phyloP scores from a whole-genome alignment of 2,888 invertebrate genomes.

The Nomada lathburiana region DNA sequence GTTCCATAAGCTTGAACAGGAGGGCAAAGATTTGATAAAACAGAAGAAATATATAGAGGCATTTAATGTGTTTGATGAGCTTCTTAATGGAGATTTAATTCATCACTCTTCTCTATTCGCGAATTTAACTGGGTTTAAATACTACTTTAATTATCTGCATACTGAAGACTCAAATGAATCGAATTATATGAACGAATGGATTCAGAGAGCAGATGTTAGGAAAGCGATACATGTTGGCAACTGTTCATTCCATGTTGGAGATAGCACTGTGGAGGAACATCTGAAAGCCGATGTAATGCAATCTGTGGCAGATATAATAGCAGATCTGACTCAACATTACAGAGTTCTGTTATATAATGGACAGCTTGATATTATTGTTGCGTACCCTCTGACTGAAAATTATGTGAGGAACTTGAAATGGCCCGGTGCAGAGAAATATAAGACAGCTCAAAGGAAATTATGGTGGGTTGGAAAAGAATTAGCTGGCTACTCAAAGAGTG shows the following conservation, averaged over 20 bases:
- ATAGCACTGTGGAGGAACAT: conserved; percentile 88
- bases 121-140: conserved; percentile 91
- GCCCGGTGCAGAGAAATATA: conserved; percentile 84
- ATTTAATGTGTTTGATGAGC: conserved; percentile 89
- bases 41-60: conserved; percentile 89
- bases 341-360: conserved; percentile 94
- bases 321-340: conserved; percentile 89
- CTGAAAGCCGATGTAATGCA: conserved; percentile 92
- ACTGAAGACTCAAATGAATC: conserved; percentile 86
- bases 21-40: conserved; percentile 87
- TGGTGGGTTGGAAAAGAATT: conserved; percentile 84
- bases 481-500: conserved; percentile 84
- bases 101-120: conserved; percentile 87
- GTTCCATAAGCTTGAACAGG: conserved; percentile 88
- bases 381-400: conserved; percentile 93
- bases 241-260: conserved; percentile 88
- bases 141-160: conserved; percentile 91
- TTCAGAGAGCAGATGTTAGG: conserved; percentile 88
- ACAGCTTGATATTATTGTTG: conserved; percentile 95
- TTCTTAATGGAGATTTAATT: conserved; percentile 90
- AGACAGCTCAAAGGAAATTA: conserved; percentile 79
- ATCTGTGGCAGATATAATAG: conserved; percentile 90
- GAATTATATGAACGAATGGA: conserved; percentile 87
- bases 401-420: conserved; percentile 88
- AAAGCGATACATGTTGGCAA: conserved; percentile 94